Base-by-base conservation (phyloP, 1,140 invertebrate genomes). In the Zaprionus ghesquierei region DNA sequence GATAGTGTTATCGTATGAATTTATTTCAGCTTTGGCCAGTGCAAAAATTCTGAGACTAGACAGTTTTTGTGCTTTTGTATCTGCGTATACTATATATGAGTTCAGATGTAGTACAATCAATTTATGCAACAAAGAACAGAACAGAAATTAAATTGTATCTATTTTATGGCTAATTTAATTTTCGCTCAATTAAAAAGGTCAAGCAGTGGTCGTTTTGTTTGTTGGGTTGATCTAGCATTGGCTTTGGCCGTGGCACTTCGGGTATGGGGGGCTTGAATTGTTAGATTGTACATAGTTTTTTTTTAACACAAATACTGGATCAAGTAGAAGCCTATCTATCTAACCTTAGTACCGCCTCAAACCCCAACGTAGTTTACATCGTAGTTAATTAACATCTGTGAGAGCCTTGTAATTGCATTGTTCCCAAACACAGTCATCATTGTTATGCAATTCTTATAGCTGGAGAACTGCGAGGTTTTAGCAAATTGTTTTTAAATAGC, bases 121-220 rank as follows among this genome's bases (percentile, higher is more conserved):
- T 38, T 53, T 63, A 62, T 62, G 54, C 49, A 44, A 78, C 54
- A 64, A 76, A 68, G 62, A 55, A 86, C 65, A 44, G 69, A 71
- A 64, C 50, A 65, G 65, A 72, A 89, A 89, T 89, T 75, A 84
- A 89, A 80, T 73, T 89, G 84, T 89, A 77, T 89, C 79, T 89
- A 75, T 87, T 87, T 87, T 78, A 61, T 72, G 79, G 84, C 73
- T 89, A 87, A 89, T 89, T 89, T 89, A 89, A 89, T 87, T 87
- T 84, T 62, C 69, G 80, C 79, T 84, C 84, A 87, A 89, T 87
- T 87, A 87, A 89, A 89, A 79, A 89, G 73, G 75, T 82, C 79
- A 75, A 80, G 82, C 35, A 77, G 55, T 74, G 71, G 75, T 77
- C 75, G 65, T 63, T 65, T 62, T 69, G 63, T 77, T 73, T 77